A percentile compares a stretch with the other conserved stretches of the same genome.
Conservation (phyloP, 2,797 vertebrate species). For the Parambassis ranga region DNA sequence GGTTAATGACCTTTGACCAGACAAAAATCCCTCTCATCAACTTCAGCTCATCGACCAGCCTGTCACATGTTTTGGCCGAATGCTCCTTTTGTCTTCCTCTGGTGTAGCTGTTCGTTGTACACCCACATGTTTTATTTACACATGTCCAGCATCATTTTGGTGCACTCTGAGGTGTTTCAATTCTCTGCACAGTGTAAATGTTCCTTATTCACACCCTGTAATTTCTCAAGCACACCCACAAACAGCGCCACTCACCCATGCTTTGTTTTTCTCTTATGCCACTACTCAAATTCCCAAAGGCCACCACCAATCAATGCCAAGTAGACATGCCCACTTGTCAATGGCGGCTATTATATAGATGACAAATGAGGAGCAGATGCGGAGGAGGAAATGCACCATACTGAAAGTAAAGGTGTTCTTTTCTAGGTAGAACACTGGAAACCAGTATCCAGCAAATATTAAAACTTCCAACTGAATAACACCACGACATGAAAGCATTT, state of each 20-base stretch:
- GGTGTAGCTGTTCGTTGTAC: neutral
- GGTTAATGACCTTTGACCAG: slow-evolving; percentile 32
- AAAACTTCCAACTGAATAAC: no score
- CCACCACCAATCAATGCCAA: slow-evolving; percentile 52
- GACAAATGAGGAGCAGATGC: slow-evolving; percentile 21
- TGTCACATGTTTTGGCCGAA: slow-evolving; percentile 1
- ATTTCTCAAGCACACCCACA: slow-evolving; percentile 13
- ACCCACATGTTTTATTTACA: neutral
- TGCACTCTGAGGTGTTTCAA: neutral
- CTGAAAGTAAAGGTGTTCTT: neutral
- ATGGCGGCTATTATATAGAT: slow-evolving; percentile 34
- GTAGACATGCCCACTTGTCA: slow-evolving; percentile 56
- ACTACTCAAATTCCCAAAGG: slow-evolving; percentile 17
- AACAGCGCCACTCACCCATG: neutral
- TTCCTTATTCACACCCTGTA: slow-evolving; percentile 3
- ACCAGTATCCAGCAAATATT: no score
- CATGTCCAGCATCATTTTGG: neutral
- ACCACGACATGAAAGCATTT: slow-evolving; percentile 8
- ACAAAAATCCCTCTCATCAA: slow-evolving; percentile 10
- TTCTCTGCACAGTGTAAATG: neutral
- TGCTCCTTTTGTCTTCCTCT: neutral
- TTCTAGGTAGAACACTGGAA: neutral
- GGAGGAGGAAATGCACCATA: neutral
- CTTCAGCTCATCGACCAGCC: slow-evolving; percentile 27
- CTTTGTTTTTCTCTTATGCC: slow-evolving; percentile 3